A percentile compares a stretch with the other conserved stretches of the same genome.
Evolutionary conservation across 2,797 vertebrate species (phyloP).

Genomic region (Lithobates pipiens): DNA sequence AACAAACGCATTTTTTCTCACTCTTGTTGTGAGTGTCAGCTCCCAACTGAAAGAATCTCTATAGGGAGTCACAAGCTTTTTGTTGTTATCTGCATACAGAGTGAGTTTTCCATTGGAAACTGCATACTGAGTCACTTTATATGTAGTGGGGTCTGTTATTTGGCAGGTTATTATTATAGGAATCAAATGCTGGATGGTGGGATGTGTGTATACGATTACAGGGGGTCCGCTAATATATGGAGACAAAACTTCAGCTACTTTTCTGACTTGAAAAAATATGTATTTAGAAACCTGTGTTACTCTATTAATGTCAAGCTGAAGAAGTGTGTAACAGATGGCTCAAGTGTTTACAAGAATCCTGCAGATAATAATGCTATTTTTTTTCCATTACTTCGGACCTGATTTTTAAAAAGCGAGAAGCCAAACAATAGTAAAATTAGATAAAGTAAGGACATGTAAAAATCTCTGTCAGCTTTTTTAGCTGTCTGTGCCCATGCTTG

Average conservation of each 20-base stretch:
- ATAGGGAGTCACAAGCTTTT: neutral
- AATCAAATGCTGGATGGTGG: neutral
- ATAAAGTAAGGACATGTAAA: no score
- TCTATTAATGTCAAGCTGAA: slow-evolving; percentile 36
- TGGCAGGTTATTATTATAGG: neutral
- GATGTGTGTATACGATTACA: neutral
- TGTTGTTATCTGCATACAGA: neutral
- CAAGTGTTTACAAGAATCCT: slow-evolving; percentile 15
- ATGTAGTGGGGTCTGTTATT: neutral
- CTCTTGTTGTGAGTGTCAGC: neutral
- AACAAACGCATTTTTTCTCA: neutral
- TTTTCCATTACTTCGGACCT: slow-evolving; percentile 27
- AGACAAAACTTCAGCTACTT: slow-evolving; percentile 1
- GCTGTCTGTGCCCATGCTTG: no score
- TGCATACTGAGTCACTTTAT: neutral
- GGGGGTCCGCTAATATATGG: slow-evolving; percentile 3
- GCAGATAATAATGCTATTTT: neutral
- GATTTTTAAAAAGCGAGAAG: slow-evolving; percentile 1
- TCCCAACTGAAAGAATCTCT: neutral
- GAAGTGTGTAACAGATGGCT: neutral
- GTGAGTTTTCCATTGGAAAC: neutral
- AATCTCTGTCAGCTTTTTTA: no score
- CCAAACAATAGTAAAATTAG: no score
- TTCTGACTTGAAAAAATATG: neutral
- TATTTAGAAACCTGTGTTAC: slow-evolving; percentile 7